Evolutionary conservation across 2,888 invertebrate genomes (phyloP).

Genomic region (Gari tellinella): DNA sequence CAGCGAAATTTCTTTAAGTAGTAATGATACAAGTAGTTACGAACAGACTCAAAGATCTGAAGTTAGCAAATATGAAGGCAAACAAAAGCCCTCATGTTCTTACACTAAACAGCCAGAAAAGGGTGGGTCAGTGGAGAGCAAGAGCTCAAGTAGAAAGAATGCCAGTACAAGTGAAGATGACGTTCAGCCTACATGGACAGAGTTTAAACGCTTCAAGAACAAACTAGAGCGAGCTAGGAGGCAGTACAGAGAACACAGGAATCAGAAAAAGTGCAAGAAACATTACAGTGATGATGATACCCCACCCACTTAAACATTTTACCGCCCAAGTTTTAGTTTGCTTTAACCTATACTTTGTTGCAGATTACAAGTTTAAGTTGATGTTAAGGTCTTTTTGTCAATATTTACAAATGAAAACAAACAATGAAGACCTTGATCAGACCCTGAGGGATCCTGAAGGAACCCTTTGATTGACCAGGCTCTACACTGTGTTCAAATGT

Average conservation of each 20-base stretch:
- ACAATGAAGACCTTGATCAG: no score
- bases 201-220: slow-evolving; percentile 75
- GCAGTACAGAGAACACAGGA: slow-evolving; percentile 63
- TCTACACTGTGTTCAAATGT: no score
- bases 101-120: neutral
- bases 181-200: slow-evolving; percentile 66
- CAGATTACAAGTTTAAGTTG: no score
- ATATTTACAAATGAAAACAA: no score
- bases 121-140: neutral
- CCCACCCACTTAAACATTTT: no score
- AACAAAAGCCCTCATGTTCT: slow-evolving; percentile 7
- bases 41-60: neutral
- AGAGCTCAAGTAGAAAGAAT: neutral
- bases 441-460: no score
- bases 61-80: neutral
- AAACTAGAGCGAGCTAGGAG: slow-evolving; percentile 63
- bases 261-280: slow-evolving; percentile 39
- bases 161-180: slow-evolving; percentile 12
- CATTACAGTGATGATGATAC: slow-evolving; percentile 61
- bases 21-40: no score
- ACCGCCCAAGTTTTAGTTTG: no score
- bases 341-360: no score
- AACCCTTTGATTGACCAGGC: no score
- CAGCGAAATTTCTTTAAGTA: no score
- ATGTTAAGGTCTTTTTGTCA: no score